Percentiles rank a stretch among this genome's conserved stretches.
Evolutionary conservation across 2,113 vertebrate genomes (phyloP).

Genomic region (Percina caprodes): DNA sequence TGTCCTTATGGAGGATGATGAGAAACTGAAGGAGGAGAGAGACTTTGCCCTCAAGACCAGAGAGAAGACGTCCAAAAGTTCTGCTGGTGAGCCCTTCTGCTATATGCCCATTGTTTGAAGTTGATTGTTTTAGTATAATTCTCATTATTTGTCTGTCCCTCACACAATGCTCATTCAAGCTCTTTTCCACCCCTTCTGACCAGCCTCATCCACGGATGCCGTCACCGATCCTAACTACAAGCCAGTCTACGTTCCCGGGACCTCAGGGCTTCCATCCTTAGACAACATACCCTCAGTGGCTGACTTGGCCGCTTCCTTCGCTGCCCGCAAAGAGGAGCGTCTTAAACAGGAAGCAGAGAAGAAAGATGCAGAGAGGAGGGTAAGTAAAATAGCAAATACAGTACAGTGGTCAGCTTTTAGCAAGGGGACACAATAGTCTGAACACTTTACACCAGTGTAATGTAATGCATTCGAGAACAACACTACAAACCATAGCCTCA

Average conservation of each 20-base stretch:
- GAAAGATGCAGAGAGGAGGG: slow-evolving; percentile 87
- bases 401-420: background rate
- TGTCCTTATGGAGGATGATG: slow-evolving; percentile 89
- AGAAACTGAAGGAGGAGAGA: slow-evolving; percentile 90
- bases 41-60: slow-evolving; percentile 91
- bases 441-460: background rate
- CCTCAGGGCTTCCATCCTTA: slow-evolving; percentile 73
- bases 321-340: slow-evolving; percentile 85
- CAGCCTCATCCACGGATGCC: slow-evolving; percentile 72
- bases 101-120: background rate
- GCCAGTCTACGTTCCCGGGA: slow-evolving; percentile 71
- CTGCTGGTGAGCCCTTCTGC: slow-evolving; percentile 79
- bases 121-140: background rate
- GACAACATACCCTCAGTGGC: slow-evolving; percentile 84
- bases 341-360: slow-evolving; percentile 86
- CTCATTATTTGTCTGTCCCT: background rate
- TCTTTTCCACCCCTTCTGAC: background rate
- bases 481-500: background rate
- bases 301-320: slow-evolving; percentile 86
- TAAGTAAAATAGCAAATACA: slow-evolving; percentile 47
- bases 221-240: slow-evolving; percentile 76
- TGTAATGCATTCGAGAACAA: background rate
- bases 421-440: background rate
- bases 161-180: background rate
- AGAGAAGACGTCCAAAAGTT: slow-evolving; percentile 89